Evolutionary conservation across 2,888 invertebrate genomes (phyloP), one percentile per base, ranked within the genome.

Genomic region (Dexiosoma caninum): DNA sequence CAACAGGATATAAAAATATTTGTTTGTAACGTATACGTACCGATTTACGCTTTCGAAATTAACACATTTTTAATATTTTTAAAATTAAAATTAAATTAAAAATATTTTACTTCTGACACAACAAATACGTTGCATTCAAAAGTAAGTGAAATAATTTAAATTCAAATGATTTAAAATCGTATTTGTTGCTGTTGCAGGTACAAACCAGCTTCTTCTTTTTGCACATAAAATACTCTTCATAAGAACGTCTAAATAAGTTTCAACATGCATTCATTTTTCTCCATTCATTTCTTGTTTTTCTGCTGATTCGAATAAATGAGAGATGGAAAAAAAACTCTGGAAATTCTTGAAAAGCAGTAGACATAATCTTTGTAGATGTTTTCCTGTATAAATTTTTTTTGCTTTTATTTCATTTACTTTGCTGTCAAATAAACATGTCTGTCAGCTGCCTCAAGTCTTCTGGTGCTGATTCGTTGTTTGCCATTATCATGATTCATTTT

Each of bases 401-500:
- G 16, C 3, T 37, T 27, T 30, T 12, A 32, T 72, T 44, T 35
- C 35, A n/a, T 57, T 46, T 57, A 70, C 9, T 59, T 49, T 46
- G 59, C 46, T 74, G 72, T 55, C 72, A 74, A 74, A 74, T 74
- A 64, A 72, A 72, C 64, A 55, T 72, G 62, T 72, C 72, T 72
- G 72, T 64, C 72, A 72, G 62, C 72, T 74, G 72, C 46, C 46
- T 64, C 55, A 74, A 64, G 53, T 62, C 62, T 32, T 62, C 30
- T 53, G 23, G 27, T 46, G 35, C 16, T 64, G 19, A 32, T 44
- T 53, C 32, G 23, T 57, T n/a, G 27, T 49, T 40, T 30, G 37
- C 42, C 49, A 35, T 35, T 46, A 49, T 46, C 44, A 37, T 64
- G 53, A 74, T 74, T 64, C 55, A 55, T 64, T 71, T 30, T 30